phyloP scores from a whole-genome alignment of 2,797 vertebrate genomes.

The Spondyliosoma cantharus region DNA sequence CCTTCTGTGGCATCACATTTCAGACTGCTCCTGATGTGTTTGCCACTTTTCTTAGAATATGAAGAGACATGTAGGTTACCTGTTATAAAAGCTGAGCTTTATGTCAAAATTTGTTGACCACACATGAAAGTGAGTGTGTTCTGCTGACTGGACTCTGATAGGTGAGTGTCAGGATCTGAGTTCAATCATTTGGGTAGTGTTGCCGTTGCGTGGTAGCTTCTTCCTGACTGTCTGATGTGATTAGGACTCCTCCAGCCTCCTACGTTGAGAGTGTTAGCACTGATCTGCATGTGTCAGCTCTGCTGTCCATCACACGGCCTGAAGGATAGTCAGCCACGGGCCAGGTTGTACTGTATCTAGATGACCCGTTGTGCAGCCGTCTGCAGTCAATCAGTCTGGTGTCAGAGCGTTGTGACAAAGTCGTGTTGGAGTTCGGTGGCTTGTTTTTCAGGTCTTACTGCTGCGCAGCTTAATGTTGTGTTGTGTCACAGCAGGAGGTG shows the following conservation, averaged over 20 bases:
- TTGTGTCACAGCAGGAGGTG: background rate
- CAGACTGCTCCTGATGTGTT: too few species aligned
- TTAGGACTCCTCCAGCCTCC: background rate
- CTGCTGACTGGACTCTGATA: slow-evolving; percentile 6
- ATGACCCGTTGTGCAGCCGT: background rate
- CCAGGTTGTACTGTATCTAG: background rate
- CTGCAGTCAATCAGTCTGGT: background rate
- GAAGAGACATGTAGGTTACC: too few species aligned
- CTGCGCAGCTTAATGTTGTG: background rate
- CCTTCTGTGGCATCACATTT: too few species aligned
- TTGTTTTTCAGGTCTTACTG: background rate
- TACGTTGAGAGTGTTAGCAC: background rate
- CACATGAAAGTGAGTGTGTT: background rate
- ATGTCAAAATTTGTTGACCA: background rate
- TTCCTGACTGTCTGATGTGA: slow-evolving; percentile 17
- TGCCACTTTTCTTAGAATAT: too few species aligned
- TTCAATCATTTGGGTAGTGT: background rate
- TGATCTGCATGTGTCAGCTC: slow-evolving; percentile 31
- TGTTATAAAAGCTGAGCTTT: background rate
- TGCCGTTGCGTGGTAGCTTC: slow-evolving; percentile 1
- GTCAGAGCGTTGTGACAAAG: background rate
- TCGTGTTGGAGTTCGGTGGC: background rate
- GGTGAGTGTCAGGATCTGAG: background rate
- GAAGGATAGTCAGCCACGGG: background rate
- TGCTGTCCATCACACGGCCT: slow-evolving; percentile 9